Evolutionary conservation across 2,888 invertebrate species (phyloP).

Genomic region (Hydrotaea cyrtoneurina): DNA sequence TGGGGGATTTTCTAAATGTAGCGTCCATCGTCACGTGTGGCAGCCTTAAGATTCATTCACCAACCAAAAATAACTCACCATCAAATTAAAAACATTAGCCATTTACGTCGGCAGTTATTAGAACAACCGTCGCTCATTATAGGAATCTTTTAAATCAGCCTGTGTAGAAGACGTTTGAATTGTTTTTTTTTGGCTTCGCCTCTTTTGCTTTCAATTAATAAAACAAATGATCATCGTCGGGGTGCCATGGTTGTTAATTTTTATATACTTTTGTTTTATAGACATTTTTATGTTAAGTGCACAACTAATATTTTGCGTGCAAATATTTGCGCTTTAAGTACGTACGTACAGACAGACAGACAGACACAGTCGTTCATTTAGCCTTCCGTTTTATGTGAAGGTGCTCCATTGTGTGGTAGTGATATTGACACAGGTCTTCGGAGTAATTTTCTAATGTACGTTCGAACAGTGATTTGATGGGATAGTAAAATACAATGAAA

Average conservation of each 20-base stretch:
- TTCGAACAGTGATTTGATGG: too few relatives aligned
- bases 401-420: neutral
- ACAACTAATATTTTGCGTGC: slow-evolving; percentile 59
- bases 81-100: neutral
- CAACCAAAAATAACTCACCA: neutral
- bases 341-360: neutral
- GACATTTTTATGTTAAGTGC: slow-evolving; percentile 45
- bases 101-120: too few relatives aligned
- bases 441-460: neutral
- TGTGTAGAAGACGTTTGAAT: neutral
- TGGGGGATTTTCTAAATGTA: too few relatives aligned
- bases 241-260: slow-evolving; percentile 7
- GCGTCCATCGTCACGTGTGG: too few relatives aligned
- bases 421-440: neutral
- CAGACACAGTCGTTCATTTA: neutral
- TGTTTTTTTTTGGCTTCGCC: neutral
- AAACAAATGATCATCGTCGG: neutral
- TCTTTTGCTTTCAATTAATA: slow-evolving; percentile 23
- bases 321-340: slow-evolving; percentile 54
- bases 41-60: too few relatives aligned
- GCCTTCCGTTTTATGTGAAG: neutral
- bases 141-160: too few relatives aligned
- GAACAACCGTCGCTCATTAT: too few relatives aligned
- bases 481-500: too few relatives aligned
- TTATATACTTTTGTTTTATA: slow-evolving; percentile 10